Conservation (phyloP, 2,888 invertebrate genomes). For the Morpho achilles region DNA sequence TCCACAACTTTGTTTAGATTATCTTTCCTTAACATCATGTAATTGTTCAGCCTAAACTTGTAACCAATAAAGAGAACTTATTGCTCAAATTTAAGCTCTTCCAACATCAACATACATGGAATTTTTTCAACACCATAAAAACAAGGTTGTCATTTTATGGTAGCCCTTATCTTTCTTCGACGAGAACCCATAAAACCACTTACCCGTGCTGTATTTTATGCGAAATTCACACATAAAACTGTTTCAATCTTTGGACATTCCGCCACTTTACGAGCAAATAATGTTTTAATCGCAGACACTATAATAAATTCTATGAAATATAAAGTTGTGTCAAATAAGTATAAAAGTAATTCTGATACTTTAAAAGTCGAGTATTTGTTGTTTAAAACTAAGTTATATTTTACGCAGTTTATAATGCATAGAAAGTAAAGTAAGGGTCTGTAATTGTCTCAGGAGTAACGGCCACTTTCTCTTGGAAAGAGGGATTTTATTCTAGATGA, state of each 20-base stretch:
- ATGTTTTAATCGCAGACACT: background rate
- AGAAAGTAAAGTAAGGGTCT: too few relatives aligned
- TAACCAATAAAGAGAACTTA: too few relatives aligned
- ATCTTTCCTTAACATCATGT: too few relatives aligned
- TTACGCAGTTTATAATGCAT: too few relatives aligned
- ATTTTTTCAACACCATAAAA: background rate
- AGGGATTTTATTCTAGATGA: too few relatives aligned
- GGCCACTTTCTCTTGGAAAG: too few relatives aligned
- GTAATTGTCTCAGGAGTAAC: too few relatives aligned
- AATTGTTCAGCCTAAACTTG: too few relatives aligned
- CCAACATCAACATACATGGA: too few relatives aligned
- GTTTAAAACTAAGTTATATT: background rate
- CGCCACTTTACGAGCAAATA: slow-evolving; percentile 1
- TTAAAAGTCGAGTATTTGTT: background rate
- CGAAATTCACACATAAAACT: slow-evolving; percentile 13
- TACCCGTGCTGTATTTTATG: slow-evolving; percentile 10
- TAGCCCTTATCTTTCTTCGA: background rate
- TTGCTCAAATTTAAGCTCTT: too few relatives aligned
- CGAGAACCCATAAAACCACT: slow-evolving; percentile 9
- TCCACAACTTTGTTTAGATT: too few relatives aligned
- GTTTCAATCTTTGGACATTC: slow-evolving; percentile 9
- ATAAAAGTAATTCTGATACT: background rate
- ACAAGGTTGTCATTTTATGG: slow-evolving; percentile 2
- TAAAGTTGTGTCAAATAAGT: background rate
- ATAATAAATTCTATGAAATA: background rate